phyloP scores from a whole-genome alignment of 2,797 vertebrate species.

The Sebastes jordani region DNA sequence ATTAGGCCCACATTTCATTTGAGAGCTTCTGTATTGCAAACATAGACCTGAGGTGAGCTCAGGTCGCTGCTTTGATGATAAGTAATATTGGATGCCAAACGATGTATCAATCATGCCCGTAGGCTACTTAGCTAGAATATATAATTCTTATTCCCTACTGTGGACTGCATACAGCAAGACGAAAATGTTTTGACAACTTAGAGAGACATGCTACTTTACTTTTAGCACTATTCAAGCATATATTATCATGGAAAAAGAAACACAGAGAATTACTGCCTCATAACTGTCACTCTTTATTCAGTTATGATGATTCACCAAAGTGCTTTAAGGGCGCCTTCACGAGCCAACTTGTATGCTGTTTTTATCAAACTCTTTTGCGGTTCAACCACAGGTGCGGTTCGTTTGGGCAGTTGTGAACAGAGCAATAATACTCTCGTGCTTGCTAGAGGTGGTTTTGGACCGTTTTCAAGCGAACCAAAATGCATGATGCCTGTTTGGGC shows the following conservation, averaged over 20 bases:
- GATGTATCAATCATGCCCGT: slow-evolving; percentile 58
- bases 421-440: no score
- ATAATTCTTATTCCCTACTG: slow-evolving; percentile 7
- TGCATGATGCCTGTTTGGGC: no score
- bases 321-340: not conserved
- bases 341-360: no score
- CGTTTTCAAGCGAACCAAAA: no score
- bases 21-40: slow-evolving; percentile 56
- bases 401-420: no score
- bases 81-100: slow-evolving; percentile 63
- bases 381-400: no score
- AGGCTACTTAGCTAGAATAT: slow-evolving; percentile 40
- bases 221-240: not conserved
- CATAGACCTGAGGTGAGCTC: slow-evolving; percentile 53
- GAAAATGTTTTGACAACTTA: not conserved
- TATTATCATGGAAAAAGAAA: not conserved
- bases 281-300: not conserved
- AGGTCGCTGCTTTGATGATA: slow-evolving; percentile 54
- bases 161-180: not conserved
- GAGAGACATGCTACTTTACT: not conserved
- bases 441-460: no score
- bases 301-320: not conserved
- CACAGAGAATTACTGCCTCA: not conserved
- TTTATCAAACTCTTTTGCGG: no score
- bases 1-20: slow-evolving; percentile 79